phyloP scores from a whole-genome alignment of 2,888 invertebrate genomes.

The Sesamia inferens region DNA sequence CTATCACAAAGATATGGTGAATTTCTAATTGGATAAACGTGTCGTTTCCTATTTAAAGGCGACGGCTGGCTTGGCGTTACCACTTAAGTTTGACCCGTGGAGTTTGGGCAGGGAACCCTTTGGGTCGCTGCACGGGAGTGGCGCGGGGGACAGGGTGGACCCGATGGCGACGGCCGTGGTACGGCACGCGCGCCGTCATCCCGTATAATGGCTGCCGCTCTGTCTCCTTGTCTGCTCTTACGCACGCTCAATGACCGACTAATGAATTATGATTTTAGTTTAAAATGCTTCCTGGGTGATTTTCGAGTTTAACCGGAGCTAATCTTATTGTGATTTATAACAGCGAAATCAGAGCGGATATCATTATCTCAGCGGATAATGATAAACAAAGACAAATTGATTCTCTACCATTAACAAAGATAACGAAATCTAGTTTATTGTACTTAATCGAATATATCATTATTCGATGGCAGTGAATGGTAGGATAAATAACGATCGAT shows the following conservation, averaged over 20 bases:
- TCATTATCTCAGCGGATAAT: constrained; percentile 60
- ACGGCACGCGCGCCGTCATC: constrained; percentile 88
- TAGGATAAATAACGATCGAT: constrained; percentile 34
- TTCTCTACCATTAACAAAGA: constrained; percentile 62
- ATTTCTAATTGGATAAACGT: constrained; percentile 91
- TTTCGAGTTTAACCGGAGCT: constrained; percentile 74
- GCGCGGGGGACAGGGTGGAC: constrained; percentile 68
- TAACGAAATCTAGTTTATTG: constrained; percentile 60
- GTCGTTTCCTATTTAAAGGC: constrained; percentile 90
- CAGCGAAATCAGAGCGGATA: constrained; percentile 61
- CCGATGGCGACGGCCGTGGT: constrained; percentile 67
- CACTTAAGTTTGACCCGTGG: constrained; percentile 79
- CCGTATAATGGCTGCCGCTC: constrained; percentile 85
- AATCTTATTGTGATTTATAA: constrained; percentile 73
- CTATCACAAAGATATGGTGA: constrained; percentile 90
- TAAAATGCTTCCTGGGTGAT: constrained; percentile 83
- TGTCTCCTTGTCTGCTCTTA: constrained; percentile 69
- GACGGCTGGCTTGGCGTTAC: constrained; percentile 85
- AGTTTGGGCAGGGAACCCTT: constrained; percentile 69
- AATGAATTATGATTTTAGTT: constrained; percentile 85
- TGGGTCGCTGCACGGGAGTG: constrained; percentile 51
- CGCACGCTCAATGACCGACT: constrained; percentile 83
- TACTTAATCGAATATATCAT: constrained; percentile 48
- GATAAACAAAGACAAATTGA: constrained; percentile 68
- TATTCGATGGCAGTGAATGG: constrained; percentile 39